phyloP scores from a whole-genome alignment of 2,113 vertebrate species.

The Empidonax alnorum region DNA sequence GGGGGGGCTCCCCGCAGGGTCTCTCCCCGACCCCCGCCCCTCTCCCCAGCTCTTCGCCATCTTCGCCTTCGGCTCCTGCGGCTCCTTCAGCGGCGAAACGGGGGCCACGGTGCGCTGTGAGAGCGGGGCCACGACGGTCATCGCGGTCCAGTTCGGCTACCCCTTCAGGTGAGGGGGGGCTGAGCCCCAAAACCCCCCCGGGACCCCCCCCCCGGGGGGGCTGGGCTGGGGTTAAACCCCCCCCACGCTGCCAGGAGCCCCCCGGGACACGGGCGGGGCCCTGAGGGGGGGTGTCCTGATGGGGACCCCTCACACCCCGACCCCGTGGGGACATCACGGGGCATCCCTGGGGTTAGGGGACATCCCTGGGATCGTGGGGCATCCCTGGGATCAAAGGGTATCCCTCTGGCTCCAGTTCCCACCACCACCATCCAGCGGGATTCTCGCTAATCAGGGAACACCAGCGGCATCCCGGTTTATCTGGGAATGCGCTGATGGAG shows the following conservation, averaged over 20 bases:
- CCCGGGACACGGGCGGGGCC: fast-evolving
- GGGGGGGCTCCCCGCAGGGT: not conserved
- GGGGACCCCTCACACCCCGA: too few species aligned
- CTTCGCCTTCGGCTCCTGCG: conserved; percentile 91
- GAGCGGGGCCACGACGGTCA: not conserved
- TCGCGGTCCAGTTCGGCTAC: conserved; percentile 82
- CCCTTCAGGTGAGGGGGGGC: conserved; percentile 86
- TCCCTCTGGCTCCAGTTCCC: not conserved
- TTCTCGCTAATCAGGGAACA: not conserved
- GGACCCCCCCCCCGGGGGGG: not conserved
- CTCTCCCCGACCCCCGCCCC: not conserved
- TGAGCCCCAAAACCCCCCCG: fast-evolving
- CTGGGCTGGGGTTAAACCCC: not conserved
- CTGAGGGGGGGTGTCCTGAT: too few species aligned
- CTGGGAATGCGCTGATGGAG: not conserved
- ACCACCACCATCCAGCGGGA: fast-evolving
- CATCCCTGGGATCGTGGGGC: too few species aligned
- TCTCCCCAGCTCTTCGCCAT: conserved; percentile 86
- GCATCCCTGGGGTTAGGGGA: too few species aligned
- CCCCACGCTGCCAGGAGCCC: too few species aligned
- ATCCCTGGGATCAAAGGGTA: not conserved
- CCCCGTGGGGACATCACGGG: too few species aligned
- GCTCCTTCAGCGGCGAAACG: conserved; percentile 84
- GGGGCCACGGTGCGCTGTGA: conserved; percentile 79
- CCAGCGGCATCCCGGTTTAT: not conserved